phyloP scores from a whole-genome alignment of 2,888 invertebrate species.

The Lagria hirta region DNA sequence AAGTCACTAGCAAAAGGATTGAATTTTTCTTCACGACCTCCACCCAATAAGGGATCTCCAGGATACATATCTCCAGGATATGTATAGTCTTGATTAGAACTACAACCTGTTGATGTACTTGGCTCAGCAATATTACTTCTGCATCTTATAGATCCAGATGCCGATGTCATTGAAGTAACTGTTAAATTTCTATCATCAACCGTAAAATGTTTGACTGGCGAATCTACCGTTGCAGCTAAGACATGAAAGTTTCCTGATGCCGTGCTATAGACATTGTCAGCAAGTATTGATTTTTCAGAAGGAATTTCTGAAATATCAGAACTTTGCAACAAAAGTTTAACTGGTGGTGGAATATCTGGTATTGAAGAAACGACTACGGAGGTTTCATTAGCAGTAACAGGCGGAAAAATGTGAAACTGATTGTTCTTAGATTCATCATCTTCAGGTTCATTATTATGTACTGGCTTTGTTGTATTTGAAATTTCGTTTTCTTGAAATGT shows the following conservation, averaged over 20 bases:
- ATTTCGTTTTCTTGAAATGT: too few relatives aligned
- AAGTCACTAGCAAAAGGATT: conserved; percentile 8
- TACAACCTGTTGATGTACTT: conserved; percentile 7
- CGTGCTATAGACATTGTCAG: conserved; percentile 6
- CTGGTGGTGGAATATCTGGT: too few relatives aligned
- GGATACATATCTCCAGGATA: conserved; percentile 4
- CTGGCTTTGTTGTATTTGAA: too few relatives aligned
- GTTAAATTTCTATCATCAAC: conserved; percentile 2
- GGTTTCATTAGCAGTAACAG: too few relatives aligned
- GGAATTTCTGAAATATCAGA: neutral
- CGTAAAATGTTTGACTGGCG: conserved; percentile 10
- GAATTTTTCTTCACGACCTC: conserved; percentile 12
- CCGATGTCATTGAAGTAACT: neutral
- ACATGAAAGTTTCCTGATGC: conserved; percentile 5
- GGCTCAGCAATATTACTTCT: conserved; percentile 12
- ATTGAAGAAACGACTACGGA: too few relatives aligned
- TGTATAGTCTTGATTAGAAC: conserved; percentile 3
- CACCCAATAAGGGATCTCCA: conserved; percentile 15
- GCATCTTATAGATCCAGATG: conserved; percentile 3
- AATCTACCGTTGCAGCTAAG: conserved; percentile 9
- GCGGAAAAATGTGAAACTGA: too few relatives aligned
- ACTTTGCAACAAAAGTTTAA: too few relatives aligned
- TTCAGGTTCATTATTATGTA: too few relatives aligned
- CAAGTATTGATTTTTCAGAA: conserved; percentile 7
- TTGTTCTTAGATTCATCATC: too few relatives aligned